phyloP scores from a whole-genome alignment of 2,113 vertebrate genomes.

The Sakesphorus luctuosus region DNA sequence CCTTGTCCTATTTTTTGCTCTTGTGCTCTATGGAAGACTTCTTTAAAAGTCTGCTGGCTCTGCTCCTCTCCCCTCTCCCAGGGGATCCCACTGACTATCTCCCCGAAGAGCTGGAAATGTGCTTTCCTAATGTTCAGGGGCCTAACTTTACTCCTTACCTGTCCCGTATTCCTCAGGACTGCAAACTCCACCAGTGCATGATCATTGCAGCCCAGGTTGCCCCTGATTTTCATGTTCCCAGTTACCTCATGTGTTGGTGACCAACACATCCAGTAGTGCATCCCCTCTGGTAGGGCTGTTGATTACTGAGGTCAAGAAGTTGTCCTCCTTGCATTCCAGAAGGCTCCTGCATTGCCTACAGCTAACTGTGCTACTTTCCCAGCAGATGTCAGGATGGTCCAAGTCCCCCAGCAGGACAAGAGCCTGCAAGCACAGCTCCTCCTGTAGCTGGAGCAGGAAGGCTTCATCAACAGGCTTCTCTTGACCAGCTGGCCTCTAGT shows the following conservation, averaged over 20 bases:
- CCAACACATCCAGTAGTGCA: neutral
- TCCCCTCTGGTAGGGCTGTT: neutral
- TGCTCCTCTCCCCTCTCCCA: neutral
- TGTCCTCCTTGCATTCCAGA: neutral
- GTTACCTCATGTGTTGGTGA: neutral
- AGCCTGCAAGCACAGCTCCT: neutral
- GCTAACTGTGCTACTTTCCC: neutral
- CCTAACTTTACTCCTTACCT: neutral
- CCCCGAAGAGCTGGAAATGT: neutral
- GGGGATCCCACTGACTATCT: neutral
- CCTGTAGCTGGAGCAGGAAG: neutral
- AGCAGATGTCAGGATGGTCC: neutral
- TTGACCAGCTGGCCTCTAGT: neutral
- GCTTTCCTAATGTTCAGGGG: neutral
- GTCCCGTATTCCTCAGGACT: neutral
- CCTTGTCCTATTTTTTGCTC: neutral
- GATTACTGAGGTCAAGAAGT: neutral
- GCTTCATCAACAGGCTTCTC: neutral
- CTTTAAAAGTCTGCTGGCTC: neutral
- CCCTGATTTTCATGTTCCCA: neutral
- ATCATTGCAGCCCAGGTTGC: neutral
- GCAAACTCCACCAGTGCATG: neutral
- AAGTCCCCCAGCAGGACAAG: neutral
- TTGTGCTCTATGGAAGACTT: neutral
- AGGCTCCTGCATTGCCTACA: neutral